Evolutionary conservation across 2,113 vertebrate genomes (phyloP).

Genomic region (Sapajus apella): DNA sequence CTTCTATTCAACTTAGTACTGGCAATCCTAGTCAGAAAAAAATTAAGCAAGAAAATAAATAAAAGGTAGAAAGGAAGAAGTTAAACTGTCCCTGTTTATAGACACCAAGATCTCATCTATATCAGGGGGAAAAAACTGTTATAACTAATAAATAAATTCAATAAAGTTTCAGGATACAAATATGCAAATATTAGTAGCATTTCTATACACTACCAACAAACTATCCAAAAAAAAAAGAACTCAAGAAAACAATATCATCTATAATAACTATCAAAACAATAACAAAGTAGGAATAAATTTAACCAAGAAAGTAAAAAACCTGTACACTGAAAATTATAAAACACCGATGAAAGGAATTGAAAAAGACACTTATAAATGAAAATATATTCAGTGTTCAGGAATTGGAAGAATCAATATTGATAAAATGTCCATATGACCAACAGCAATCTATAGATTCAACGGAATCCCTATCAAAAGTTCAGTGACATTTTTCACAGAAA

Average conservation of each 20-base stretch:
- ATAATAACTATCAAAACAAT: not conserved
- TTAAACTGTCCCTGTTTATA: not conserved
- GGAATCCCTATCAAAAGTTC: not conserved
- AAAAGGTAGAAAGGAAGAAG: not conserved
- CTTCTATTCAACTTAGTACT: not conserved
- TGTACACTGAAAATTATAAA: not conserved
- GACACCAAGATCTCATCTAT: not conserved
- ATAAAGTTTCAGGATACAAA: not conserved
- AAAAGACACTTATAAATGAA: not conserved
- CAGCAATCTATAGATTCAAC: not conserved
- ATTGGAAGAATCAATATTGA: not conserved
- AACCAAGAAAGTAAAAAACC: not conserved
- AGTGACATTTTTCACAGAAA: not conserved
- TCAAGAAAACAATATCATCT: not conserved
- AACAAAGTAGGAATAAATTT: not conserved
- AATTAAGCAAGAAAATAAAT: not conserved
- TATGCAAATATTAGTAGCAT: not conserved
- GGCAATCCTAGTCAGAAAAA: not conserved
- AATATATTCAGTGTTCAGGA: not conserved
- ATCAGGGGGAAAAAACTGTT: not conserved
- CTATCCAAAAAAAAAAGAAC: not conserved
- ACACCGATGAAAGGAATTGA: not conserved
- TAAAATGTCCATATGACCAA: not conserved
- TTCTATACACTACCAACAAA: not conserved
- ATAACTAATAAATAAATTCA: not conserved